Evolutionary conservation across 2,888 invertebrate genomes (phyloP), one percentile per base, ranked within the genome.

Genomic region (Eupithecia tripunctaria): DNA sequence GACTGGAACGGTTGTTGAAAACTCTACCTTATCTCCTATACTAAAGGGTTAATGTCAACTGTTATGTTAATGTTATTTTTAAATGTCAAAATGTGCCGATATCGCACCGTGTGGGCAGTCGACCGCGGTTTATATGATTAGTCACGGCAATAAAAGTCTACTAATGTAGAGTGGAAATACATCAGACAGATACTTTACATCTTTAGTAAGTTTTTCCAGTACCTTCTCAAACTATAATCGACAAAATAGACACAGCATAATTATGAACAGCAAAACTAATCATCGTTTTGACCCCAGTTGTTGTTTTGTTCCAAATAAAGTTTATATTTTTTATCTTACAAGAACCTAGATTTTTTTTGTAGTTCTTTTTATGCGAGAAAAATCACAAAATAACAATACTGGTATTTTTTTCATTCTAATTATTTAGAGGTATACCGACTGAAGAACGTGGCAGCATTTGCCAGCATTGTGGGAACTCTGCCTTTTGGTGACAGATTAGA

Each of bases 121-220:
- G 82, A 82, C 84, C 85, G 85, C 84, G 85, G 87, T 89, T 88
- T 88, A 89, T 86, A 86, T 82, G 86, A 88, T 92, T 91, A 90
- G 86, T 92, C 91, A 90, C 86, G 83, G 89, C 86, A 88, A 89
- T 89, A 90, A 91, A 89, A 86, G 85, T 88, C 89, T 62, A 67
- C 29, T 21, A 60, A 25, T 29, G 60, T 51, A 15, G 72, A 70
- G 70, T 18, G 7, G 18, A 74, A 71, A 71, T 67, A 68, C 56
- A 43, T 43, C 47, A 32, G 62, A 70, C 25, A 65, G 56, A 60
- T 14, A 14, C 21, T 4, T 56, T 14, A 21, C 25, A 56, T 56
- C 25, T 21, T 47, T 51, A 21, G 51, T 21, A 51, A 51, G 21
- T 12, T 56, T 4, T 25, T 5, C 12, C 21, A 56, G 12, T 4